These are phyloP conservation scores for Pempheris klunzingeri DNA, from an alignment of 2,797 vertebrate species.

Conservation along the genomic window DNA sequence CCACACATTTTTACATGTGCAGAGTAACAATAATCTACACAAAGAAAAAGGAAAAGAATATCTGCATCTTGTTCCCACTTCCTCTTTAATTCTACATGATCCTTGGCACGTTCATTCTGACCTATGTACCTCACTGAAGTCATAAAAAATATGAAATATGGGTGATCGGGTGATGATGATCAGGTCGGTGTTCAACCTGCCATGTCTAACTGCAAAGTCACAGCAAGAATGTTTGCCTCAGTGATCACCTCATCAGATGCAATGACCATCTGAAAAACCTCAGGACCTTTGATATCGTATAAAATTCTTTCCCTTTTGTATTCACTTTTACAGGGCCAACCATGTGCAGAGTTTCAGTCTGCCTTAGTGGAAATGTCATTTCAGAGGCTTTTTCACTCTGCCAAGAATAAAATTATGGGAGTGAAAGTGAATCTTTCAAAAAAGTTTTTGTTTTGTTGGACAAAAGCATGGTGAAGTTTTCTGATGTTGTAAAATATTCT, in stretches of 20 bases:
- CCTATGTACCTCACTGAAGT: too few species aligned
- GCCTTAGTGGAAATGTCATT: neutral
- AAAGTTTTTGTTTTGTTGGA: conserved; percentile 4
- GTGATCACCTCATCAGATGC: neutral
- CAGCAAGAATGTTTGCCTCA: neutral
- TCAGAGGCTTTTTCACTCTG: neutral
- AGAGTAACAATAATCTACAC: neutral
- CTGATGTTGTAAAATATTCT: neutral
- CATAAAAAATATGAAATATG: too few species aligned
- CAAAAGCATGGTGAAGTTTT: conserved; percentile 3
- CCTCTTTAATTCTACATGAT: neutral
- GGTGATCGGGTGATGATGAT: too few species aligned
- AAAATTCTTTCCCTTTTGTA: neutral
- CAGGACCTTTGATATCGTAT: neutral
- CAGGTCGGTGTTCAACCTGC: neutral
- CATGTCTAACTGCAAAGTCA: neutral
- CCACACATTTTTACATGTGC: neutral
- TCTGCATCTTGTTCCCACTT: neutral
- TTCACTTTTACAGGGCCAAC: conserved; percentile 4
- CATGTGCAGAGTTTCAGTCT: neutral
- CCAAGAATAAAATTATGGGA: neutral
- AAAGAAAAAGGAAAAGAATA: neutral
- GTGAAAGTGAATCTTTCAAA: conserved; percentile 4
- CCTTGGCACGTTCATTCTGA: too few species aligned
- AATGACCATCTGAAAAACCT: neutral